Conservation (phyloP, 2,888 invertebrate genomes). For the Apotomis turbidana region DNA sequence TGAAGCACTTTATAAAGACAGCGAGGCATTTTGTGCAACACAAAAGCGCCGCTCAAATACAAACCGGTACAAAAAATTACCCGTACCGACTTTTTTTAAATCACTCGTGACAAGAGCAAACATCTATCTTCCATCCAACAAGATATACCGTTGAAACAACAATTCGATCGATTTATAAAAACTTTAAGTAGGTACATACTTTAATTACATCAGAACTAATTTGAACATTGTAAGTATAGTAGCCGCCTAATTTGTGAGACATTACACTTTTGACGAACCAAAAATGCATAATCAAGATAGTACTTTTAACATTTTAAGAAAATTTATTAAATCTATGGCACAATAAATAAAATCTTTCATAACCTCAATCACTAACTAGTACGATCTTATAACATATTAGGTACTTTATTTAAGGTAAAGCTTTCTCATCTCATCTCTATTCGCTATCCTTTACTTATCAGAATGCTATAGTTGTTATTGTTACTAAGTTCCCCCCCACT, state of each 20-base stretch:
- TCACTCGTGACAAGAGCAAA: neutral
- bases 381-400: conserved; percentile 21
- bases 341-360: conserved; percentile 39
- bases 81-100: neutral
- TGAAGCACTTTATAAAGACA: neutral
- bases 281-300: conserved; percentile 11
- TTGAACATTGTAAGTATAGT: conserved; percentile 10
- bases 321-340: conserved; percentile 38
- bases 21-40: neutral
- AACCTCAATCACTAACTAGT: conserved; percentile 10
- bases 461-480: conserved; percentile 4
- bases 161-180: conserved; percentile 6
- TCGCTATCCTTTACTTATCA: conserved; percentile 8
- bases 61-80: neutral
- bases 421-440: neutral
- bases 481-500: too few relatives aligned
- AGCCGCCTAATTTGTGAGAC: conserved; percentile 14
- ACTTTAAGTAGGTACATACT: neutral
- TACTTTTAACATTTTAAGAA: conserved; percentile 20
- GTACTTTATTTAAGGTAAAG: conserved; percentile 26
- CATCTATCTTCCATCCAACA: neutral
- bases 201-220: conserved; percentile 3
- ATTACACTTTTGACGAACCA: conserved; percentile 6
- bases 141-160: neutral
- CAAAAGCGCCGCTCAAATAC: neutral